These are phyloP conservation scores for Sus scrofa DNA, from an alignment of 2,113 vertebrate species.

Conservation along the genomic window T2T-Sscrofa CM000814.6:8610001-8610500, in stretches of 20 bases:
- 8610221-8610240: not conserved
- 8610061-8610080: not conserved
- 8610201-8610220: fast-evolving
- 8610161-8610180: fast-evolving
- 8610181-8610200: fast-evolving
- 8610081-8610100: fast-evolving
- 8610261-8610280: not conserved
- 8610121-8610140: fast-evolving
- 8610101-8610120: not conserved
- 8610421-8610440: fast-evolving
- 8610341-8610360: not conserved
- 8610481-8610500: not conserved
- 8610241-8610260: not conserved
- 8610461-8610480: not conserved
- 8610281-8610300: not conserved
- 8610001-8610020: fast-evolving
- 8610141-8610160: fast-evolving
- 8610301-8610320: not conserved
- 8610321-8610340: not conserved
- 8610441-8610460: not conserved
- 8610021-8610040: not conserved
- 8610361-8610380: fast-evolving
- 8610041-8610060: fast-evolving
- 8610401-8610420: too few relatives aligned
- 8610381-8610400: fast-evolving